These are phyloP conservation scores for Cinclus mexicanus DNA, from an alignment of 2,113 vertebrate genomes.

Conservation along the genomic window DNA sequence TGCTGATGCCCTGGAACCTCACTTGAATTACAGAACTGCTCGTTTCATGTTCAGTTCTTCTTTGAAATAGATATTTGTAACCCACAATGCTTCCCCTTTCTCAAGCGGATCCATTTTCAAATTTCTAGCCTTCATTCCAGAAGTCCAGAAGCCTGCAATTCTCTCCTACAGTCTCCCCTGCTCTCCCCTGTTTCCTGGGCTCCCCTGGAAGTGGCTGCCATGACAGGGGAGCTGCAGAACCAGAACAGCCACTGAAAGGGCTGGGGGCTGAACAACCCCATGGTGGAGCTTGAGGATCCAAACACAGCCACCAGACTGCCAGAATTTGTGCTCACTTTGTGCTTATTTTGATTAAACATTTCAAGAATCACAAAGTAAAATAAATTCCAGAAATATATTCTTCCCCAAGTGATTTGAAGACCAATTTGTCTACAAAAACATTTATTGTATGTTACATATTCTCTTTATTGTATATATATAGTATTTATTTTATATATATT, in stretches of 20 bases:
- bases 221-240: slow-evolving; percentile 59
- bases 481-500: not conserved
- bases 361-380: not conserved
- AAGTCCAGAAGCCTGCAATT: not conserved
- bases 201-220: slow-evolving; percentile 69
- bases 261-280: slow-evolving; percentile 53
- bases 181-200: not conserved
- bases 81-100: not conserved
- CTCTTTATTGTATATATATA: not conserved
- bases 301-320: not conserved
- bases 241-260: slow-evolving; percentile 18
- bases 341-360: not conserved
- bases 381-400: not conserved
- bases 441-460: not conserved
- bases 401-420: not conserved
- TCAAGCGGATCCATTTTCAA: not conserved
- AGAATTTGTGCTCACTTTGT: not conserved
- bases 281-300: slow-evolving; percentile 50
- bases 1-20: not conserved
- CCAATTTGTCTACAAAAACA: not conserved
- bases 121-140: not conserved
- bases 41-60: not conserved
- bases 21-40: not conserved
- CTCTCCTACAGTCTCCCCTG: not conserved
- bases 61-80: not conserved